phyloP scores from a whole-genome alignment of 2,888 invertebrate species.

The Eledone cirrhosa region DNA sequence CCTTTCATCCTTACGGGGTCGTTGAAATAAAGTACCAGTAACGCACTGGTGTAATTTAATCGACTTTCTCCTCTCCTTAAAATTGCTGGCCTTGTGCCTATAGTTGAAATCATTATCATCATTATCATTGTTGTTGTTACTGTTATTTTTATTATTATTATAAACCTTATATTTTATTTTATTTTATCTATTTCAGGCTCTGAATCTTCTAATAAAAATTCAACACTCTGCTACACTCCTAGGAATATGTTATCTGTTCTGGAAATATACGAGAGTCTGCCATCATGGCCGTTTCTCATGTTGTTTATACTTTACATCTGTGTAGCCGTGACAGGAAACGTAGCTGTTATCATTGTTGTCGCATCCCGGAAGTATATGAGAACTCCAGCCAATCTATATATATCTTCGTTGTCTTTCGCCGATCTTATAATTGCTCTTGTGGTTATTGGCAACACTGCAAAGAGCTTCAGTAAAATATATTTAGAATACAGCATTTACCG shows the following conservation, averaged over 20 bases:
- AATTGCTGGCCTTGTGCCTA: too few relatives aligned
- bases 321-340: slow-evolving; percentile 4
- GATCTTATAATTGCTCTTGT: slow-evolving; percentile 24
- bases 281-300: slow-evolving; percentile 22
- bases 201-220: neutral
- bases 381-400: slow-evolving; percentile 24
- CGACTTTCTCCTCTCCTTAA: too few relatives aligned
- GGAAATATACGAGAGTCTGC: slow-evolving; percentile 18
- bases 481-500: slow-evolving; percentile 12
- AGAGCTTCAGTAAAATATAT: slow-evolving; percentile 20
- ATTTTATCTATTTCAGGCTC: neutral
- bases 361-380: slow-evolving; percentile 14
- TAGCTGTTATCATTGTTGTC: slow-evolving; percentile 20
- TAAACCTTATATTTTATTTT: neutral
- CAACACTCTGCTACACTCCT: neutral
- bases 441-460: slow-evolving; percentile 20
- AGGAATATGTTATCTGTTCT: slow-evolving; percentile 17
- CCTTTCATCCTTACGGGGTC: too few relatives aligned
- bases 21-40: too few relatives aligned
- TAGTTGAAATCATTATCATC: too few relatives aligned
- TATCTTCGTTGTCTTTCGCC: slow-evolving; percentile 18
- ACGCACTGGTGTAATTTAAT: too few relatives aligned
- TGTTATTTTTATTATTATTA: too few relatives aligned
- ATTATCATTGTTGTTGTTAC: too few relatives aligned
- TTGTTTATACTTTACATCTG: slow-evolving; percentile 22